Evolutionary conservation across 2,888 invertebrate genomes (phyloP).

Genomic region (Ichneumoninae sp.): DNA sequence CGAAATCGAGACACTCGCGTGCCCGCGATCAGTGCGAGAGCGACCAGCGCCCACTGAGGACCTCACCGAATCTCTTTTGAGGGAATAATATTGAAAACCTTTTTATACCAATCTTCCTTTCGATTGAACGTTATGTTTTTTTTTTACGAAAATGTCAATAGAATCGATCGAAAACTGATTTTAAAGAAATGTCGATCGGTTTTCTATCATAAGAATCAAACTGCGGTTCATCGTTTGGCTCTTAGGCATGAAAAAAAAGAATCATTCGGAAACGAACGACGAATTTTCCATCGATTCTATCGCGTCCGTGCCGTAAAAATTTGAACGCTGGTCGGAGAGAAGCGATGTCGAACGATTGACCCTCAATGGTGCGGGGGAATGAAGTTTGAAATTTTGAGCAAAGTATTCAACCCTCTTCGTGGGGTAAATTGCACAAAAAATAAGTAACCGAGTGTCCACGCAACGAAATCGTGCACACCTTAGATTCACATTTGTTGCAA

Average conservation of each 20-base stretch:
- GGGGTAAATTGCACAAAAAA: not conserved
- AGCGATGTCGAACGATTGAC: not conserved
- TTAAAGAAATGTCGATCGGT: not conserved
- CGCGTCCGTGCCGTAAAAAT: not conserved
- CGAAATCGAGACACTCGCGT: slow-evolving; percentile 28
- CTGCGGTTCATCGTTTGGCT: not conserved
- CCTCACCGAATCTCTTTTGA: not conserved
- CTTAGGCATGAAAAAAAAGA: not conserved
- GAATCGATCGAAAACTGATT: not conserved
- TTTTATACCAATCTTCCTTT: slow-evolving; percentile 14
- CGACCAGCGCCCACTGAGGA: slow-evolving; percentile 63
- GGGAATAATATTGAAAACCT: not conserved
- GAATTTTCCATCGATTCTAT: slow-evolving; percentile 9
- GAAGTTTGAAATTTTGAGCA: slow-evolving; percentile 2
- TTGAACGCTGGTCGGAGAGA: not conserved
- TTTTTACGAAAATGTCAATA: not conserved
- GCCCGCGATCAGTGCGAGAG: slow-evolving; percentile 38
- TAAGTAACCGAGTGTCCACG: not conserved
- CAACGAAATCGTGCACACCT: not conserved
- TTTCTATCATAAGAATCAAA: not conserved
- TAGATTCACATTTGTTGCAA: not conserved
- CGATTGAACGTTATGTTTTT: slow-evolving; percentile 13
- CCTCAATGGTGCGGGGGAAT: not conserved
- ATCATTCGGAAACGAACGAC: not conserved
- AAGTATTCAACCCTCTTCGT: not conserved